Base-by-base conservation (phyloP, 2,888 invertebrate species). In the Cepaea hortensis region DNA sequence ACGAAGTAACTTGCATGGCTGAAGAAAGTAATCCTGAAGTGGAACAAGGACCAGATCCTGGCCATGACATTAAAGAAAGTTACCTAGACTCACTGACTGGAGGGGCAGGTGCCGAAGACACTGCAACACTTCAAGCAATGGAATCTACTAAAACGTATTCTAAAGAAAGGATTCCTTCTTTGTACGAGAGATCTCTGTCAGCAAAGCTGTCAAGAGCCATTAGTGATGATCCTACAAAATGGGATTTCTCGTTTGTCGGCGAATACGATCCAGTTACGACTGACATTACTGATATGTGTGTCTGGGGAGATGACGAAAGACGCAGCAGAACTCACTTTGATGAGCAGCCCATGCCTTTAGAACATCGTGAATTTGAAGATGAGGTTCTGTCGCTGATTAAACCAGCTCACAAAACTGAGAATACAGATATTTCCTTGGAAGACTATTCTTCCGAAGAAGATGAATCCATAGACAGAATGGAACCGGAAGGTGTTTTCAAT, bases 121-220 rank as follows among this genome's bases (percentile, higher is more conserved):
- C 3, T 20, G 20, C 77, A 76, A 50, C 9, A 48, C 11, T 20
- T 48, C 48, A 46, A 76, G 81, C 46, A 55, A n/a, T 55, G 18
- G 61, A 55, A 55, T 35, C 70, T 50, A 4, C 70, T 11, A 61
- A 62, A 46, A 23, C 35, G 18, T 13, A 3, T 11, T 9, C 23
- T 4, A 87, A 68, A 76, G 65, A 55, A 20, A 73, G 88, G 35
- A 85, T 89, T 61, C 88, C 89, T 20, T 88, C 88, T 61, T 76
- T 88, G 15, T 88, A 89, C 76, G 85, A 88, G 46, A 85, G 88
- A 77, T 88, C 88, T 77, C 86, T 88, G 88, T 88, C 89, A 13
- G 88, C 88, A 18, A 73, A 75, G 35, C 80, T 88, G 65, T 89
- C 89, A 9, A 83, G 88, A 35, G 85, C 81, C 35, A 23, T n/a